Percentiles rank a stretch among this genome's conserved stretches.
Conservation (phyloP, 2,888 invertebrate species). For the Catocala sponsa region DNA sequence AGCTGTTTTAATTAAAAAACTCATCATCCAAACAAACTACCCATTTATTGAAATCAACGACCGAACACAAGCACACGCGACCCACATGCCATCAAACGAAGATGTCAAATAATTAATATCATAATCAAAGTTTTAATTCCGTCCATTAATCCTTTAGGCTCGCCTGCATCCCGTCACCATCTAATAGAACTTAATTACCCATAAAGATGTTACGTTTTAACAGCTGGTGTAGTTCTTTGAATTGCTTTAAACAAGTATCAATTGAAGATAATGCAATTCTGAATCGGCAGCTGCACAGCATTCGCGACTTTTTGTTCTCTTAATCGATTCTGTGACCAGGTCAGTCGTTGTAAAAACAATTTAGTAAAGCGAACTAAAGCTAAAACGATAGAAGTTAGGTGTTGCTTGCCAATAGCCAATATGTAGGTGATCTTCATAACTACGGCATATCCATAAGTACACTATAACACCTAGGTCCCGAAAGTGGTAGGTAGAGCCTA, state of each 20-base stretch:
- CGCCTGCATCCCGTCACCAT: constrained; percentile 69
- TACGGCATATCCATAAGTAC: no score
- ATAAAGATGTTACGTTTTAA: constrained; percentile 30
- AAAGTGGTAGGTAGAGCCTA: no score
- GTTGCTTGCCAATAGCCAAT: no score
- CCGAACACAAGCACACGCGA: constrained; percentile 10
- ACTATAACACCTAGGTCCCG: no score
- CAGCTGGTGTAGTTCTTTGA: constrained; percentile 7
- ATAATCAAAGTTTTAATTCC: constrained; percentile 54
- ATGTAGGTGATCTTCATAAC: no score
- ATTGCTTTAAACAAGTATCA: constrained; percentile 1
- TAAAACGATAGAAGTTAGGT: no score
- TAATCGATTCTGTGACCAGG: no score
- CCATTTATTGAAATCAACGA: constrained; percentile 16
- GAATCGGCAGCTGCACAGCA: no score
- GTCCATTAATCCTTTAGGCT: constrained; percentile 64
- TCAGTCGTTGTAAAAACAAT: no score
- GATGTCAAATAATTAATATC: constrained; percentile 35
- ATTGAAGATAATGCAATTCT: constrained; percentile 1
- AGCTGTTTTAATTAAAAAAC: no score
- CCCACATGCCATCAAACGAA: constrained; percentile 44
- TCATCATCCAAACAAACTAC: background rate
- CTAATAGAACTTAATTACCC: constrained; percentile 62
- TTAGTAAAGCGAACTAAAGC: no score
- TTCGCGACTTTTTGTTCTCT: no score